Evolutionary conservation across 2,888 invertebrate genomes (phyloP).

Genomic region (Portevinia maculata): DNA sequence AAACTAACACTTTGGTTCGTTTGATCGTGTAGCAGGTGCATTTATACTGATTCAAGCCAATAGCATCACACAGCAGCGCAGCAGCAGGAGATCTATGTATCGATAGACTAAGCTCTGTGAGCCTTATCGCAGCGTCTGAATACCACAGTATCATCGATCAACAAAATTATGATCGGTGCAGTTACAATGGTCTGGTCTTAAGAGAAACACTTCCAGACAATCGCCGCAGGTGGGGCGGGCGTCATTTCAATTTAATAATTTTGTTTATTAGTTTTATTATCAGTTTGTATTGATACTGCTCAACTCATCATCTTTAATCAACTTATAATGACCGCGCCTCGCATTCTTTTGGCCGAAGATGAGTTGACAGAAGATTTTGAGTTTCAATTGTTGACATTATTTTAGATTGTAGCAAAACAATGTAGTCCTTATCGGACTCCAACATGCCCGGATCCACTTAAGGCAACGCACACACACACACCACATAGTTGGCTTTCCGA

Average conservation of each 20-base stretch:
- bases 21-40: conserved; percentile 63
- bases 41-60: neutral
- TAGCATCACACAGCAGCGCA: conserved; percentile 40
- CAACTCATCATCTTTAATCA: conserved; percentile 25
- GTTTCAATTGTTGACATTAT: conserved; percentile 20
- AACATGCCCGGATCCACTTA: conserved; percentile 43
- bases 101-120: conserved; percentile 38
- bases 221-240: conserved; percentile 35
- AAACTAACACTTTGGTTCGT: conserved; percentile 66
- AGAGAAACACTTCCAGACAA: conserved; percentile 18
- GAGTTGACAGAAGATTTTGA: conserved; percentile 28
- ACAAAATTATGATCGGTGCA: conserved; percentile 60
- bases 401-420: conserved; percentile 6
- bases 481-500: neutral
- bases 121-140: conserved; percentile 33
- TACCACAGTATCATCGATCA: conserved; percentile 69
- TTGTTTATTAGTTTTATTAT: conserved; percentile 16
- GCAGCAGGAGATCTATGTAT: conserved; percentile 60
- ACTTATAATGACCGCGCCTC: conserved; percentile 20
- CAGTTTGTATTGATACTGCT: conserved; percentile 7
- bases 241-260: conserved; percentile 55
- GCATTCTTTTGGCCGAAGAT: conserved; percentile 13
- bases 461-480: neutral
- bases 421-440: conserved; percentile 7
- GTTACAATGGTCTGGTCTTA: conserved; percentile 37